Percentiles rank a stretch among this genome's conserved stretches.
These are phyloP conservation scores for Monoplex corrugatus DNA, from an alignment of 2,888 invertebrate genomes.

Conservation along the genomic window DNA sequence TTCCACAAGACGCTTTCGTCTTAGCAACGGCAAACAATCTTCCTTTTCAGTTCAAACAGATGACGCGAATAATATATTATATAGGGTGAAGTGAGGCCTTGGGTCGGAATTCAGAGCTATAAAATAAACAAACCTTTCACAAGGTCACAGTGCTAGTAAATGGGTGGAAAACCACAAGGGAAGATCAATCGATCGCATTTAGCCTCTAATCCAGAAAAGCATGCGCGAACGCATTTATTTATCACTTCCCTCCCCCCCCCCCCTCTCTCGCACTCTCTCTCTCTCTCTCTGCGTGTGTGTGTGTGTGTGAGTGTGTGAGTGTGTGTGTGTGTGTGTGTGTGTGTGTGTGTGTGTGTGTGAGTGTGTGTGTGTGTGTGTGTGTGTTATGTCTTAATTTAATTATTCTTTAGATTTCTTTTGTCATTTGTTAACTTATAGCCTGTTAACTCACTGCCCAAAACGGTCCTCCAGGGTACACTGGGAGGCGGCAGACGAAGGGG, in stretches of 20 bases:
- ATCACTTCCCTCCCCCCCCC: too few relatives aligned
- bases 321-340: not conserved
- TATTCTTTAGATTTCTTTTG: too few relatives aligned
- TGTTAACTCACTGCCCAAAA: too few relatives aligned
- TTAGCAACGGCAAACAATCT: slow-evolving; percentile 57
- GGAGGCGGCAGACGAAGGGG: too few relatives aligned
- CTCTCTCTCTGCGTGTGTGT: not conserved
- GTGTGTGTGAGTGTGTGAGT: not conserved
- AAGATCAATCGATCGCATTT: not conserved
- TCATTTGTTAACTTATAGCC: too few relatives aligned
- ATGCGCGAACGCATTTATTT: too few relatives aligned
- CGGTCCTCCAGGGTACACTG: too few relatives aligned
- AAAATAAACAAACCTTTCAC: not conserved
- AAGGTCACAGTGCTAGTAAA: not conserved
- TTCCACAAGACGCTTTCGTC: slow-evolving; percentile 58
- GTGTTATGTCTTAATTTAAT: not conserved
- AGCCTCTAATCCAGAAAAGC: too few relatives aligned
- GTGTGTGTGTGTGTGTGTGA: not conserved
- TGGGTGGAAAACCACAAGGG: not conserved
- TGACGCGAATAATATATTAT: not conserved
- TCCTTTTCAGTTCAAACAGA: slow-evolving; percentile 27
- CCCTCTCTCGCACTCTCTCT: not conserved
- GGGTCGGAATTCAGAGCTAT: not conserved
- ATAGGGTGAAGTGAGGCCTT: not conserved
- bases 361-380: not conserved